Evolutionary conservation across 1,140 invertebrate genomes (phyloP).

Genomic region (Neoseiulus cucumeris): DNA sequence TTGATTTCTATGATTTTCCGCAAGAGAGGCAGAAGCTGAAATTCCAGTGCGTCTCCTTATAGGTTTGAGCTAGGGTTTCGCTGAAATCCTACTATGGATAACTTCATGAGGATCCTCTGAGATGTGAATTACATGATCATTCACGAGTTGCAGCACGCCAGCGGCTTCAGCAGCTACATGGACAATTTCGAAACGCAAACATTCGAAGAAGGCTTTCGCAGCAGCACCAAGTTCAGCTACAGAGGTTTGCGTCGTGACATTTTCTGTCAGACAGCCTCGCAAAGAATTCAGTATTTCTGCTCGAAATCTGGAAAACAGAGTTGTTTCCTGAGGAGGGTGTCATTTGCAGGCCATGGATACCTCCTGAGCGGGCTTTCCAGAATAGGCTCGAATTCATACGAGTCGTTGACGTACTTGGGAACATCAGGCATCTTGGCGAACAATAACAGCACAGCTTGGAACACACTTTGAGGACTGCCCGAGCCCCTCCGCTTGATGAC

Average conservation of each 20-base stretch:
- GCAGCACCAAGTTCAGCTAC: not conserved
- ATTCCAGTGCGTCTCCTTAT: too few species aligned
- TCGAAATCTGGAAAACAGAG: not conserved
- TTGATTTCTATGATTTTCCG: too few species aligned
- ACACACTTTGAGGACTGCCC: not conserved
- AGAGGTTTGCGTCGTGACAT: not conserved
- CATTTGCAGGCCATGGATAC: too few species aligned
- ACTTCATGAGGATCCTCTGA: too few species aligned
- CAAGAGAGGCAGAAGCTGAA: too few species aligned
- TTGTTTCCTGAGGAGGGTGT: too few species aligned
- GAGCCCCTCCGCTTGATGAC: not conserved
- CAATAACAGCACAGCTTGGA: not conserved
- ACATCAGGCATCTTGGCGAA: not conserved
- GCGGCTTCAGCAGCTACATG: not conserved
- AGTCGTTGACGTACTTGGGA: too few species aligned
- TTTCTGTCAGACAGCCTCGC: not conserved
- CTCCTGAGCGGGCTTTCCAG: too few species aligned
- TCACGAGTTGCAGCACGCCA: not conserved
- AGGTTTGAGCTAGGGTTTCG: too few species aligned
- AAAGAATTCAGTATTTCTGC: not conserved
- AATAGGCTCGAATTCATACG: too few species aligned
- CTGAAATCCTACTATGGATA: too few species aligned
- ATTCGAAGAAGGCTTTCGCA: not conserved
- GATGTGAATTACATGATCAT: not conserved
- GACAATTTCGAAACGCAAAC: slow-evolving; percentile 1